These are phyloP conservation scores for Grammomys surdaster DNA, from an alignment of 2,113 vertebrate species.

Conservation along the genomic window DNA sequence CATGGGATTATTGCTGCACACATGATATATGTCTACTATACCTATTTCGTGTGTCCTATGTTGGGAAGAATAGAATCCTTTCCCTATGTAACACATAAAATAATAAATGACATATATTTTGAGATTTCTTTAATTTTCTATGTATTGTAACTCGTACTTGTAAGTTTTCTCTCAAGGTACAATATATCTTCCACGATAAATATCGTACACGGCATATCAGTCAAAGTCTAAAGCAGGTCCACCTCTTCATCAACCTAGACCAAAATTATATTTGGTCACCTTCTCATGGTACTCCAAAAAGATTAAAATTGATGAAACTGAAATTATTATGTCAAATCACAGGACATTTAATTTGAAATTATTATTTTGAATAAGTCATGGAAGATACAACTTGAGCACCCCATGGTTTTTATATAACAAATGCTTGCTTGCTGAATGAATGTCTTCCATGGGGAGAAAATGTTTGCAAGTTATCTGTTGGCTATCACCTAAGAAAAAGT, in stretches of 20 bases:
- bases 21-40: background rate
- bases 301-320: conserved; percentile 6
- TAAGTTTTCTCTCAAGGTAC: background rate
- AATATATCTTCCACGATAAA: conserved; percentile 34
- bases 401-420: background rate
- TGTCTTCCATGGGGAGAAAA: background rate
- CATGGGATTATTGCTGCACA: background rate
- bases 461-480: conserved; percentile 59
- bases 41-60: background rate
- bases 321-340: background rate
- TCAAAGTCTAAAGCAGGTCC: no score
- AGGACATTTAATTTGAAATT: conserved; percentile 62
- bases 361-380: background rate
- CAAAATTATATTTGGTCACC: background rate
- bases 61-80: conserved; percentile 4
- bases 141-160: background rate
- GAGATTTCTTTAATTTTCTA: conserved; percentile 23
- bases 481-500: conserved; percentile 60
- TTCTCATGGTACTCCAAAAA: conserved; percentile 35
- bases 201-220: background rate
- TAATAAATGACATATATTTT: background rate
- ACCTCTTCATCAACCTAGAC: background rate
- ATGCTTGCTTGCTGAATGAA: background rate
- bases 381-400: background rate
- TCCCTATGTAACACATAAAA: background rate